These are phyloP conservation scores for Drosophila barbarae DNA, from an alignment of 2,888 invertebrate species.

Conservation along the genomic window DNA sequence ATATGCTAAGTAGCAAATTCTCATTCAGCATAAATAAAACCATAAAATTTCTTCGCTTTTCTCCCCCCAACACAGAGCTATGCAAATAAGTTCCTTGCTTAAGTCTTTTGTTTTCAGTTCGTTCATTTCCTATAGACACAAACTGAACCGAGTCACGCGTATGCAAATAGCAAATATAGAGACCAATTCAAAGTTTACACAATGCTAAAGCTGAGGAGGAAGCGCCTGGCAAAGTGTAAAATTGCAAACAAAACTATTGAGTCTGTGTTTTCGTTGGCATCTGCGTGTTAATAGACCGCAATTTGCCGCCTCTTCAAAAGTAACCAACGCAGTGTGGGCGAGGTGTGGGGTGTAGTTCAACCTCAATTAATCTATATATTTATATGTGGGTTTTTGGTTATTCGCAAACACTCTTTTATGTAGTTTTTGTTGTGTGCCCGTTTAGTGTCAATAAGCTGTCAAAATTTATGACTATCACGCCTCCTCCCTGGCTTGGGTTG, in stretches of 20 bases:
- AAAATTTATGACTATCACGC: slow-evolving; percentile 64
- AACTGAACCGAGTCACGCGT: slow-evolving; percentile 33
- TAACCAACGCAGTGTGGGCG: slow-evolving; percentile 1
- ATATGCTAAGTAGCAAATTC: neutral
- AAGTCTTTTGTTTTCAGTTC: slow-evolving; percentile 61
- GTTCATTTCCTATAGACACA: slow-evolving; percentile 19
- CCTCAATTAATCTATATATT: slow-evolving; percentile 40
- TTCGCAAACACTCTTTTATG: slow-evolving; percentile 16
- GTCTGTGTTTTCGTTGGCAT: slow-evolving; percentile 52
- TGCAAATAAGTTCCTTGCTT: slow-evolving; percentile 54
- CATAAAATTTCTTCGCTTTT: slow-evolving; percentile 5
- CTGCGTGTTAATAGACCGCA: slow-evolving; percentile 58
- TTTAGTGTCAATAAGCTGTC: slow-evolving; percentile 74
- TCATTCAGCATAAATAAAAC: slow-evolving; percentile 17
- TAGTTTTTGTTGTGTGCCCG: slow-evolving; percentile 29
- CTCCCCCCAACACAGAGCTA: neutral
- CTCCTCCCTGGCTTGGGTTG: slow-evolving; percentile 49
- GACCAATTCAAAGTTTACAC: slow-evolving; percentile 33
- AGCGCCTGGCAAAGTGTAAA: slow-evolving; percentile 32
- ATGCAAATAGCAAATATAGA: slow-evolving; percentile 24
- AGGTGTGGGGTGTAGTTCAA: slow-evolving; percentile 8
- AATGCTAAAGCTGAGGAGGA: slow-evolving; percentile 20
- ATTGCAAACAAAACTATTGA: slow-evolving; percentile 30
- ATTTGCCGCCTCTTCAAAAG: slow-evolving; percentile 27
- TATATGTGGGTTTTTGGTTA: slow-evolving; percentile 17